phyloP scores from a whole-genome alignment of 2,888 invertebrate genomes.

The Macaria liturata region DNA sequence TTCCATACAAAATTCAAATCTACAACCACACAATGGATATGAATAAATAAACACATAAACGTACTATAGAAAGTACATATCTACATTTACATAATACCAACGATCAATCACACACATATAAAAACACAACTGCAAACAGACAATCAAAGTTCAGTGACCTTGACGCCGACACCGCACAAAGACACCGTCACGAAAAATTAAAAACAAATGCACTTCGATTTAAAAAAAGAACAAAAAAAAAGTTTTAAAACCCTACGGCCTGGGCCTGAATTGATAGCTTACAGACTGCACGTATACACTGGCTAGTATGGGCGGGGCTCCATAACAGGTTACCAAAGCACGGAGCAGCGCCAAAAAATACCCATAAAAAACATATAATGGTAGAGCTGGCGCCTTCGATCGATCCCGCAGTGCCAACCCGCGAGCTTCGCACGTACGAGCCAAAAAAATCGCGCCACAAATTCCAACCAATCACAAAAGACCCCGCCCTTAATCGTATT shows the following conservation, averaged over 20 bases:
- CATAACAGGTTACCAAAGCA: conserved; percentile 79
- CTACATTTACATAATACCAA: too few relatives aligned
- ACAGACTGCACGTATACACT: conserved; percentile 66
- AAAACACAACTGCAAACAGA: conserved; percentile 25
- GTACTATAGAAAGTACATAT: too few relatives aligned
- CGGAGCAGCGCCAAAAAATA: conserved; percentile 79
- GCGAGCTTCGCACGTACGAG: conserved; percentile 66
- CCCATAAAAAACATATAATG: conserved; percentile 82
- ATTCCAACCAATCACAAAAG: conserved; percentile 55
- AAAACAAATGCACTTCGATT: conserved; percentile 61
- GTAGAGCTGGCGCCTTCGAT: conserved; percentile 74
- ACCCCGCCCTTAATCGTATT: conserved; percentile 54
- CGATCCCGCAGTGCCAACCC: conserved; percentile 78
- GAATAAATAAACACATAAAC: too few relatives aligned
- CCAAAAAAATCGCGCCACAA: conserved; percentile 72
- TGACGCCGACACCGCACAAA: conserved; percentile 60
- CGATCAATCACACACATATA: too few relatives aligned
- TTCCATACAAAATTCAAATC: too few relatives aligned
- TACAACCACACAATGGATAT: too few relatives aligned
- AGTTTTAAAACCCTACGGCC: conserved; percentile 62
- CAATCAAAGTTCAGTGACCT: conserved; percentile 39
- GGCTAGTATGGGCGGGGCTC: conserved; percentile 71
- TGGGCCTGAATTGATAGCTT: conserved; percentile 72
- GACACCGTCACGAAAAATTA: conserved; percentile 67
- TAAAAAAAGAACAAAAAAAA: conserved; percentile 52